These are phyloP conservation scores for Pelobates cultripes DNA, from an alignment of 2,797 vertebrate species.

Conservation along the genomic window DNA sequence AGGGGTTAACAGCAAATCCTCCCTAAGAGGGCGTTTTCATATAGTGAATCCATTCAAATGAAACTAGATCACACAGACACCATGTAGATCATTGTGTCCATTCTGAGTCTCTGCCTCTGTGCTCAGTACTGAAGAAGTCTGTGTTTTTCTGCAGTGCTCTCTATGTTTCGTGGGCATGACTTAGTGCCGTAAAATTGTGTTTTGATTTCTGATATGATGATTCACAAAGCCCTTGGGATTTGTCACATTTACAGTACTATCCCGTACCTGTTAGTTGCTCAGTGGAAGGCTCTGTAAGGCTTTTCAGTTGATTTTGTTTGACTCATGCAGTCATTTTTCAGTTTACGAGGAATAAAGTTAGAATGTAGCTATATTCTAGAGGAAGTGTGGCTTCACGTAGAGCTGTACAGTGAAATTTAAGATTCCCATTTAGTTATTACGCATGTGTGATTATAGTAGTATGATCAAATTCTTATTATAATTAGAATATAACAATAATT, in stretches of 20 bases:
- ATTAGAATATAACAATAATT: no score
- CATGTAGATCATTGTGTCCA: not conserved
- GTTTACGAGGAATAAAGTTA: not conserved
- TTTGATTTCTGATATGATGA: constrained; percentile 34
- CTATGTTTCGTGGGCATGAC: constrained; percentile 12
- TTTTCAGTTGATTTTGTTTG: no score
- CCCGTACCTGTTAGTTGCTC: not conserved
- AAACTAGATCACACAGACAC: not conserved
- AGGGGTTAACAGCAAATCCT: not conserved
- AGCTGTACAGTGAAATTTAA: no score
- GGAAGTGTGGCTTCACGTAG: no score
- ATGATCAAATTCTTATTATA: no score
- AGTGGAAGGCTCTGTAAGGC: no score
- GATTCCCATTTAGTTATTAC: no score
- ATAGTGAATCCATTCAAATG: constrained; percentile 2
- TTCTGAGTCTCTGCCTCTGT: not conserved
- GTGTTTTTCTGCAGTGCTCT: constrained; percentile 10
- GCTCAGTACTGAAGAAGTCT: constrained; percentile 13
- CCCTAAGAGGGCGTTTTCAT: not conserved
- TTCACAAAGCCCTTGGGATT: constrained; percentile 12
- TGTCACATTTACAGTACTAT: constrained; percentile 7
- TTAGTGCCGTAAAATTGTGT: constrained; percentile 17
- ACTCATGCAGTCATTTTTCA: no score
- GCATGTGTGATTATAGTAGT: no score
- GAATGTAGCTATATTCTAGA: not conserved